Conservation (phyloP, 2,113 vertebrate genomes). For the Anthoscopus minutus region DNA sequence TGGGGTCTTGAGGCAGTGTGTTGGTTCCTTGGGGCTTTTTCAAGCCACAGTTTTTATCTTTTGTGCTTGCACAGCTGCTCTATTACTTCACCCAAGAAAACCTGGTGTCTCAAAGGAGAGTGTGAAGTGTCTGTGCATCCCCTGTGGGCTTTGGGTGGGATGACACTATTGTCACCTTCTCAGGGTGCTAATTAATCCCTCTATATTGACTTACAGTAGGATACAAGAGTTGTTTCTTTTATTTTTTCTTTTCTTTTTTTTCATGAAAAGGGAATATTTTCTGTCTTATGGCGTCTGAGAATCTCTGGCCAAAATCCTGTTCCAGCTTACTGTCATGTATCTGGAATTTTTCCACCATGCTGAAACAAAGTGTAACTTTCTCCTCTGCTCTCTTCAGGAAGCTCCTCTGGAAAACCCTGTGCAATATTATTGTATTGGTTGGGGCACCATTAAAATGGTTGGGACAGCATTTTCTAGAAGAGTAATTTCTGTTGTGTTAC, state of each 20-base stretch:
- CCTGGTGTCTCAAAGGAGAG: background rate
- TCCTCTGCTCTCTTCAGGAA: background rate
- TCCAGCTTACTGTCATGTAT: background rate
- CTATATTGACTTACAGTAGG: background rate
- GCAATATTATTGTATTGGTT: background rate
- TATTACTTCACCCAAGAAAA: background rate
- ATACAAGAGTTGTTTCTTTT: background rate
- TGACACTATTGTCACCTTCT: background rate
- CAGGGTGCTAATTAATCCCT: background rate
- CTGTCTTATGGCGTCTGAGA: background rate
- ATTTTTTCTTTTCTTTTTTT: rapidly evolving
- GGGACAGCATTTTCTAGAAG: background rate
- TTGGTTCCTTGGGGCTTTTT: background rate
- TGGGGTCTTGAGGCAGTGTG: background rate
- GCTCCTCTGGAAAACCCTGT: background rate
- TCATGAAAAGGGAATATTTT: background rate
- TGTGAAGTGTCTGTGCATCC: background rate
- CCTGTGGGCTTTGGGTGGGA: background rate
- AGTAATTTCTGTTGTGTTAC: background rate
- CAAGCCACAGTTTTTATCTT: background rate
- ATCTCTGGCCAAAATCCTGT: background rate
- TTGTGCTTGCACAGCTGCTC: background rate
- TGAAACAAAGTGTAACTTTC: background rate
- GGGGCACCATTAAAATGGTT: background rate
- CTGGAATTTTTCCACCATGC: background rate